Evolutionary conservation across 1,140 invertebrate species (phyloP), one percentile per base, ranked within the genome.

Genomic region (Pemphigus obesinymphae): DNA sequence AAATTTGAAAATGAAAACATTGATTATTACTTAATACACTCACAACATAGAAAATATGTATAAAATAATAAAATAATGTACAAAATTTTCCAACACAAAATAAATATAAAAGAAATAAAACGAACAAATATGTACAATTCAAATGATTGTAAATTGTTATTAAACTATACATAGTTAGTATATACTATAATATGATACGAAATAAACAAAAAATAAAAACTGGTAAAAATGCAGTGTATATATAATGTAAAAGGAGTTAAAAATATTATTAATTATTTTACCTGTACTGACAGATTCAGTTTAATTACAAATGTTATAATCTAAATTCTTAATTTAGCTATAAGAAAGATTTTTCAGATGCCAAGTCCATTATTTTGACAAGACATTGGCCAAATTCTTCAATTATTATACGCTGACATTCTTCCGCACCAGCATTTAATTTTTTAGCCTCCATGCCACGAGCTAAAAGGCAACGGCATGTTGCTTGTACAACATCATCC

Each of bases 301-400:
- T 45, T 11, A 45, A 45, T 45, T 45, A 45, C 3, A 2, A 45
- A 45, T 11, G 8, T 7, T 29, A 72, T 72, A 48, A 20, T 72
- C 13, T 48, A 50, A 48, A 50, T 11, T 31, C 11, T 72, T 31
- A 10, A 48, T 37, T 50, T 63, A 13, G 63, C 55, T 80, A 80
- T 61, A 29, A 58, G 63, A 80, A 63, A 31, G 55, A 85, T 85
- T 88, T 17, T 45, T 89, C 37, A 63, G 86, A 89, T 58, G 92
- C 91, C 81, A 89, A 91, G 63, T 95, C 92, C 83, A 99, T 97
- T 81, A 99, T 97, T 87, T 97, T 94, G 83, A 93, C 91, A 48
- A 99, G 90, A 87, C 97, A 99, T 82, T 95, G 90, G 17, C 96
- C 96, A 88, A 98, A 97, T 87, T 99, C 97, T 87, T 97, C 93